Conservation (phyloP, 2,113 vertebrate genomes). For the Zosterops lateralis region DNA sequence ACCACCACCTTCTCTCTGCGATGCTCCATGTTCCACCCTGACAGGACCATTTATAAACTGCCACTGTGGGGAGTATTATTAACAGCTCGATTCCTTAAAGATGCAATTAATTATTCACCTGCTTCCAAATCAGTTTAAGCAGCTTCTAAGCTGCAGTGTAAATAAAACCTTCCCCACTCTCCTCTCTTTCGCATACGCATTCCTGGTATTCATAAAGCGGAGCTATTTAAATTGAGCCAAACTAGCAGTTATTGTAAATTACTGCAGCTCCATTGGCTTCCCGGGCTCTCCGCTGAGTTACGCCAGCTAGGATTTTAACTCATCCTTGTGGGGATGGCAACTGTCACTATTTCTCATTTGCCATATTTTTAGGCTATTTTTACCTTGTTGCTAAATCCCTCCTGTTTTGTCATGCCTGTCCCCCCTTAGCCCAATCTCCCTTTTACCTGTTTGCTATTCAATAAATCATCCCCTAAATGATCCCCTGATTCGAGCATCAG, state of each 20-base stretch:
- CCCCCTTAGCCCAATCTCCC: not conserved
- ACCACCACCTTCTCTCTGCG: not conserved
- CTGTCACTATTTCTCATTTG: conserved; percentile 6
- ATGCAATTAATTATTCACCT: conserved; percentile 73
- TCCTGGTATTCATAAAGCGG: not conserved
- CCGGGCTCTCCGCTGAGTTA: not conserved
- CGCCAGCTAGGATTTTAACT: conserved; percentile 33
- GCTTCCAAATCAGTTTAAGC: conserved; percentile 64
- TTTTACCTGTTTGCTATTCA: not conserved
- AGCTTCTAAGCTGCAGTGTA: conserved; percentile 45
- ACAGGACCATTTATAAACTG: conserved; percentile 41
- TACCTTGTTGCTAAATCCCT: conserved; percentile 8
- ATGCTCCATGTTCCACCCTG: conserved; percentile 7
- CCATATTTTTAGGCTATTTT: conserved; percentile 7
- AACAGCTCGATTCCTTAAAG: conserved; percentile 64
- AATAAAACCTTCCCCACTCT: conserved; percentile 40
- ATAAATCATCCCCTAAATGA: conserved; percentile 14
- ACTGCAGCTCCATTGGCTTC: conserved; percentile 28
- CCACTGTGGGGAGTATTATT: conserved; percentile 56
- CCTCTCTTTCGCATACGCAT: not conserved
- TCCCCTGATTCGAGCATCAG: not conserved
- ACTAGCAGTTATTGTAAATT: conserved; percentile 54
- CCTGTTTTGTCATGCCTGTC: not conserved
- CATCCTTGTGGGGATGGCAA: conserved; percentile 33
- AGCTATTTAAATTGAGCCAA: conserved; percentile 47